Percentiles rank a stretch among this genome's conserved stretches.
phyloP scores from a whole-genome alignment of 2,113 vertebrate genomes.

The Pteronura brasiliensis region DNA sequence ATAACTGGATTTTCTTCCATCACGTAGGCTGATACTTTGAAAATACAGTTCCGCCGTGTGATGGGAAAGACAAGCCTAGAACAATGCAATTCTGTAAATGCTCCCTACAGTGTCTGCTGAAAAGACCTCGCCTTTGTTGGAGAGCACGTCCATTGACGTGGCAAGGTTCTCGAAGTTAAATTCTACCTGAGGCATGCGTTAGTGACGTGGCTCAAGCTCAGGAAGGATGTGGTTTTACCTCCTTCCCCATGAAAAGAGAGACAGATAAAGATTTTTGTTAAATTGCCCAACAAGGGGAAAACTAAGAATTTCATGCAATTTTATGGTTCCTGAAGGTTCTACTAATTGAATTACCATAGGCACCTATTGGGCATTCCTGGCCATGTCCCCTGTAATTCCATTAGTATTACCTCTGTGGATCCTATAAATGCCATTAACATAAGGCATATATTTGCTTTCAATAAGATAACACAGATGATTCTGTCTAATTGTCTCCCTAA shows the following conservation, averaged over 20 bases:
- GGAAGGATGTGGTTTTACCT: background rate
- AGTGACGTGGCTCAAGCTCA: background rate
- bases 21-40: background rate
- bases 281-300: constrained; percentile 43
- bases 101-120: background rate
- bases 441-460: constrained; percentile 71
- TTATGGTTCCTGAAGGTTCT: constrained; percentile 49
- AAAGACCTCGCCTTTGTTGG: background rate
- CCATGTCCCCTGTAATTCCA: constrained; percentile 52
- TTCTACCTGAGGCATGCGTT: background rate
- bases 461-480: constrained; percentile 71
- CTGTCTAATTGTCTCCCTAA: constrained; percentile 72
- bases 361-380: constrained; percentile 55
- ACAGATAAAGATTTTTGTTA: constrained; percentile 50
- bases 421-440: constrained; percentile 65
- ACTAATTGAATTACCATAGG: constrained; percentile 67
- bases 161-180: background rate
- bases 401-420: constrained; percentile 59
- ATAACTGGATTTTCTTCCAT: background rate
- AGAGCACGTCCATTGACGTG: background rate
- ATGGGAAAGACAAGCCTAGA: background rate
- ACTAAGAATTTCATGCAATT: constrained; percentile 64
- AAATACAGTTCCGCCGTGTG: background rate
- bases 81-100: background rate
- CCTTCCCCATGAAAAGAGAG: background rate